Percentiles rank a stretch among this genome's conserved stretches.
phyloP scores from a whole-genome alignment of 2,888 invertebrate species.

The Hypselothyrea guttata region DNA sequence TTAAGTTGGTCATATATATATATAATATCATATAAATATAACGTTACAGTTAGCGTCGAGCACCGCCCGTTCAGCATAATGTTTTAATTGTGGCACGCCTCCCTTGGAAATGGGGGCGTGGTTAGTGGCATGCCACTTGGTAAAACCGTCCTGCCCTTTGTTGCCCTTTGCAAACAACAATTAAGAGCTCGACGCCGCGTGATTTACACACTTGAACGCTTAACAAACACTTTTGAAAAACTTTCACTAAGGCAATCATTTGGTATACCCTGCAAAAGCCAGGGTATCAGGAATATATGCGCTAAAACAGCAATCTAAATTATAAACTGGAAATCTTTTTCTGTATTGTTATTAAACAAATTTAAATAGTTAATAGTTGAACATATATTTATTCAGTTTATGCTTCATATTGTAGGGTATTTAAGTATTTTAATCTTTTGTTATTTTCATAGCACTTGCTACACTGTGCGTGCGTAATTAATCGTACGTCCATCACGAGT shows the following conservation, averaged over 20 bases:
- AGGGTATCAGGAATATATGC: neutral
- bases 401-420: conserved; percentile 17
- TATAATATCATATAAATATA: neutral
- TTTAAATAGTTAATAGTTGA: no score
- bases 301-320: no score
- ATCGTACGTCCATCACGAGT: conserved; percentile 51
- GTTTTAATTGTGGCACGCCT: conserved; percentile 54
- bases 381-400: no score
- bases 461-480: conserved; percentile 55
- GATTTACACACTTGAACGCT: conserved; percentile 60
- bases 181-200: conserved; percentile 61
- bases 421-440: neutral
- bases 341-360: no score
- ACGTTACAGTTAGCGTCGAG: neutral
- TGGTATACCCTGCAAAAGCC: neutral
- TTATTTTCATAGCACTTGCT: conserved; percentile 19
- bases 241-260: conserved; percentile 49
- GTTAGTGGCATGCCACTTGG: conserved; percentile 18
- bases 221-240: conserved; percentile 57
- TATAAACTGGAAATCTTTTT: no score
- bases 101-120: neutral
- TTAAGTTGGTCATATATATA: no score
- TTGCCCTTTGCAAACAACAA: conserved; percentile 65
- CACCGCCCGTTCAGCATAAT: conserved; percentile 30
- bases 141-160: conserved; percentile 19